phyloP scores from a whole-genome alignment of 2,797 vertebrate genomes.

The Acrossocheilus fasciatus region DNA sequence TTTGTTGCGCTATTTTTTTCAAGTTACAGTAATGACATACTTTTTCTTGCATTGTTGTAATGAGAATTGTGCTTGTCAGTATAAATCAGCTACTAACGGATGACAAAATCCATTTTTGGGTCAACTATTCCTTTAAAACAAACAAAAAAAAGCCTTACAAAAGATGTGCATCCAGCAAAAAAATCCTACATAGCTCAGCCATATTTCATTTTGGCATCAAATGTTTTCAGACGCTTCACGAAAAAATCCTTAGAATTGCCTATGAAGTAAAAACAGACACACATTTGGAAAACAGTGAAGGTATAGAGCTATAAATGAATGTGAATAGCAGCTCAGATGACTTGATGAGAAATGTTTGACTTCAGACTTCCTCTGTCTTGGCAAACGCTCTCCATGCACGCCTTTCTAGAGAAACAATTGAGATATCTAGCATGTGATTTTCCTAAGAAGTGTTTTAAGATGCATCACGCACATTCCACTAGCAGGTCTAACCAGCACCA shows the following conservation, averaged over 20 bases:
- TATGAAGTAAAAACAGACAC: not conserved
- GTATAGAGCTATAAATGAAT: not conserved
- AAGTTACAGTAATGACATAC: not conserved
- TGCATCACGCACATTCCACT: not conserved
- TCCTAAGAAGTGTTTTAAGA: not conserved
- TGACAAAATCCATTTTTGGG: not conserved
- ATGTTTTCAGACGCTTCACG: not conserved
- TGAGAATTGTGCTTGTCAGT: not conserved
- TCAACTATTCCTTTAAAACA: not conserved
- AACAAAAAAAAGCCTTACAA: not conserved
- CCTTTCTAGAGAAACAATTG: not conserved
- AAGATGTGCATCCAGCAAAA: not conserved
- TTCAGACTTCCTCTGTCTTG: not conserved
- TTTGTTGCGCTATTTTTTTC: too few species aligned
- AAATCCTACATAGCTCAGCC: not conserved
- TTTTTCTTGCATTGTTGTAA: not conserved
- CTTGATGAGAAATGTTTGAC: not conserved
- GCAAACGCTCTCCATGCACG: not conserved
- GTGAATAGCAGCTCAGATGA: not conserved
- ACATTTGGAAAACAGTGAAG: not conserved
- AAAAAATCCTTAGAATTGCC: too few species aligned
- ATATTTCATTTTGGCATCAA: not conserved
- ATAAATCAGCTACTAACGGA: not conserved
- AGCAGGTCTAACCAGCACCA: slow-evolving; percentile 34
- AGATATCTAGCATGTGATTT: not conserved